A percentile compares a stretch with the other conserved stretches of the same genome.
Evolutionary conservation across 1,140 invertebrate species (phyloP).

Genomic region (Trichomalopsis sarcophagae): DNA sequence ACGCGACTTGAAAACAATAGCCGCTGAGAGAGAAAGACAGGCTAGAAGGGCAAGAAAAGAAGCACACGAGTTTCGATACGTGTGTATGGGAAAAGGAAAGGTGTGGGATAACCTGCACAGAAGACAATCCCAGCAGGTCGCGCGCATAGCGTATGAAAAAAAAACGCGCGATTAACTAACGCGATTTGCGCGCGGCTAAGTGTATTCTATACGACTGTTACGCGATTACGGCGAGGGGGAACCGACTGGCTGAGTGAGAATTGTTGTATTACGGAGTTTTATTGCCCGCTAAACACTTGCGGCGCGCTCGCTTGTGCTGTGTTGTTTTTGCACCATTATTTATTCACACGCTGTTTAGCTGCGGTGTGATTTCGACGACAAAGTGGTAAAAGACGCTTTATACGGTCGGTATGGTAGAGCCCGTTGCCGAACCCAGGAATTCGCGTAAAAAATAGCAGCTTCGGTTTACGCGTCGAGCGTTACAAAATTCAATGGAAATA

Average conservation of each 20-base stretch:
- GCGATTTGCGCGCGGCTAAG: conserved; percentile 17
- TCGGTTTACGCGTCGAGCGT: not conserved
- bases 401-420: not conserved
- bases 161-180: conserved; percentile 23
- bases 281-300: not conserved
- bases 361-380: not conserved
- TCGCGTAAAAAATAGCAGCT: not conserved
- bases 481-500: not conserved
- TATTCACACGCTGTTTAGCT: not conserved
- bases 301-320: too few species aligned
- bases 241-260: conserved; percentile 24
- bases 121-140: not conserved
- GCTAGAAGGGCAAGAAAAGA: not conserved
- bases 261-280: conserved; percentile 37
- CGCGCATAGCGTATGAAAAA: not conserved
- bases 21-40: not conserved
- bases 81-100: not conserved
- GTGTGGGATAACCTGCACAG: conserved; percentile 9
- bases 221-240: not conserved
- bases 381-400: not conserved
- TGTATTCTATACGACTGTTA: not conserved
- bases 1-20: conserved; percentile 28
- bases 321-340: not conserved
- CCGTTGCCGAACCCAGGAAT: not conserved
- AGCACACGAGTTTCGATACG: not conserved